Evolutionary conservation across 2,888 invertebrate genomes (phyloP), one percentile per base, ranked within the genome.

Genomic region (Mesoligia furuncula): DNA sequence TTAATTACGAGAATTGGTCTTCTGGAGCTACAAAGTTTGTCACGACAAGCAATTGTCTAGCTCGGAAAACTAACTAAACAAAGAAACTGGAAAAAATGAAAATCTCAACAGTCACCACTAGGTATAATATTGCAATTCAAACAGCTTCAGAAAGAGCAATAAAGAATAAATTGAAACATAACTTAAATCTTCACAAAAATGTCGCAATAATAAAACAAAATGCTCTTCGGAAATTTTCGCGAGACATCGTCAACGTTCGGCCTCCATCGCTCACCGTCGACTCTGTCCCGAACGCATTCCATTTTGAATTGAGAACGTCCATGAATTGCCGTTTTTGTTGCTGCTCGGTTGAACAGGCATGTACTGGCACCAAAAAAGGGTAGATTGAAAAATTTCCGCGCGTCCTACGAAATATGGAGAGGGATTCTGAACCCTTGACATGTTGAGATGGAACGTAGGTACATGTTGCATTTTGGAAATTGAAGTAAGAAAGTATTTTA

Each of bases 341-440:
- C 78, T 88, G 89, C 88, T 85, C 86, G 85, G 88, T 83, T 89
- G 77, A 79, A 84, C 87, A 85, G 88, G 86, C 84, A 86, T 85
- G 89, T 83, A 61, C 62, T 79, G 70, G 62, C 82, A 79, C 79
- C 70, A 61, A 77, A 80, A 48, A 85, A 87, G 86, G 86, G 87
- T 88, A 89, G 88, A 90, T 90, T 90, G 89, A 86, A 89, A 90
- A 90, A 90, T 90, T 84, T 89, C 81, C 89, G 65, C 80, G 87
- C 88, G 90, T 90, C 67, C 80, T 79, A 45, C 77, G 77, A 84
- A 84, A 85, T 81, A 81, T 78, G 65, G 74, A 36, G 61, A 15
- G 59, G 68, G 68, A 81, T 80, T 86, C 77, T 84, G 79, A 76
- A 78, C 74, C 74, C 66, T 74, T 27, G 70, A 75, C 67, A 64